These are phyloP conservation scores for Ianthella basta DNA, from an alignment of 37 sponge, comb jelly and placozoan genomes.

Conservation along the genomic window DNA sequence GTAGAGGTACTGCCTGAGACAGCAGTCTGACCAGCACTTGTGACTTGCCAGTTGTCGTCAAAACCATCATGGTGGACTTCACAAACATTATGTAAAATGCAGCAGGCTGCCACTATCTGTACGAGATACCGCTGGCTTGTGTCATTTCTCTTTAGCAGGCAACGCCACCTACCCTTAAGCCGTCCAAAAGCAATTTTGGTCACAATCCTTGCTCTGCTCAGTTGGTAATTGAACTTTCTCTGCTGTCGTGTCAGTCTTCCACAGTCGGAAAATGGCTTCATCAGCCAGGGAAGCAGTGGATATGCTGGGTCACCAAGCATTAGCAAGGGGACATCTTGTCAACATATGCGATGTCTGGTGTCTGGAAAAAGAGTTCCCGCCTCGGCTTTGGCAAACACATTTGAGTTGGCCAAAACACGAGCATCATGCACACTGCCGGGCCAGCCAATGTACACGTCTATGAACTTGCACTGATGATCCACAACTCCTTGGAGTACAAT, in stretches of 20 bases:
- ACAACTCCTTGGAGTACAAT: conserved; percentile 54
- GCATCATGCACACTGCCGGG: conserved; percentile 67
- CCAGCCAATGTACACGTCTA: conserved; percentile 44
- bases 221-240: conserved; percentile 32
- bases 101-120: conserved; percentile 28
- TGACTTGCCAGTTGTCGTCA: conserved; percentile 20
- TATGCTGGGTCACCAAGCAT: conserved; percentile 57
- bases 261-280: conserved; percentile 47
- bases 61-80: conserved; percentile 4
- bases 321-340: conserved; percentile 21
- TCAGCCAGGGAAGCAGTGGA: conserved; percentile 42
- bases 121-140: conserved; percentile 21
- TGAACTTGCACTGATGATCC: conserved; percentile 31
- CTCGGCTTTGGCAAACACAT: neutral
- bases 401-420: conserved; percentile 42
- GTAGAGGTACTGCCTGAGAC: too few species aligned
- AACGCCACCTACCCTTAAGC: conserved; percentile 46
- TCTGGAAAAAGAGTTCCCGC: neutral
- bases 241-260: neutral
- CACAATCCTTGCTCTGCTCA: conserved; percentile 36
- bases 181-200: conserved; percentile 56
- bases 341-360: neutral
- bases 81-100: conserved; percentile 39
- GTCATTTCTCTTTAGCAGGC: conserved; percentile 41
- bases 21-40: too few species aligned